phyloP scores from a whole-genome alignment of 2,797 vertebrate genomes.

The Austrolebias charrua region DNA sequence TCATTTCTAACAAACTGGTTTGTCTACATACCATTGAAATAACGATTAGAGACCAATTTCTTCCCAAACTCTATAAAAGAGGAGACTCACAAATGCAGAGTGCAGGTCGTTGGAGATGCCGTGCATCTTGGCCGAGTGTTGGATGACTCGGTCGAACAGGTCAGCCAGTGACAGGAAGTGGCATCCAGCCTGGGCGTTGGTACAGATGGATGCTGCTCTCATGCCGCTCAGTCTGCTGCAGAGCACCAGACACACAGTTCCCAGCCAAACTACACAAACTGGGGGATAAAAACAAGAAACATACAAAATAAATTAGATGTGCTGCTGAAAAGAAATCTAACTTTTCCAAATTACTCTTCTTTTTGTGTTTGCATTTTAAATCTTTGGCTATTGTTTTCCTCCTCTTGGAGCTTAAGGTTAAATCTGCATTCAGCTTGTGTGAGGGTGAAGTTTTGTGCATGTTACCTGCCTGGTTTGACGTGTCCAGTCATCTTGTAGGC shows the following conservation, averaged over 20 bases:
- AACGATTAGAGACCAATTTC: too few species aligned
- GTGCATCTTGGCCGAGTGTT: slow-evolving; percentile 81
- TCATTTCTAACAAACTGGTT: too few species aligned
- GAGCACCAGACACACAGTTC: slow-evolving; percentile 64
- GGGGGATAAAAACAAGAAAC: not conserved
- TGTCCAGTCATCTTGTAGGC: slow-evolving; percentile 47
- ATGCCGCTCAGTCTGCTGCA: slow-evolving; percentile 32
- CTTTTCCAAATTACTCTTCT: not conserved
- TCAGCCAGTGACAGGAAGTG: slow-evolving; percentile 72
- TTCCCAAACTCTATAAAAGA: not conserved
- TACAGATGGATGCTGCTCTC: slow-evolving; percentile 61
- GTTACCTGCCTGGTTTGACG: slow-evolving; percentile 49
- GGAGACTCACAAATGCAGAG: slow-evolving; percentile 75
- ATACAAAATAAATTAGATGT: not conserved
- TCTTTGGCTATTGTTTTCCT: too few species aligned
- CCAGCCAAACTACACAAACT: slow-evolving; percentile 50
- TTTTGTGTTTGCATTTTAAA: not conserved
- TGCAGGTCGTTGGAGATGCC: slow-evolving; percentile 81
- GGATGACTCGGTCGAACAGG: slow-evolving; percentile 84
- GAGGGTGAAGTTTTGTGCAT: not conserved
- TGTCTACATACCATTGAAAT: too few species aligned
- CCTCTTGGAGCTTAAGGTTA: too few species aligned
- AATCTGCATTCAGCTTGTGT: too few species aligned
- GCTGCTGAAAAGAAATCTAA: not conserved
- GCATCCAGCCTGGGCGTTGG: slow-evolving; percentile 56